Base-by-base conservation (phyloP, 2,797 vertebrate species). In the Smutsia temminckii region DNA sequence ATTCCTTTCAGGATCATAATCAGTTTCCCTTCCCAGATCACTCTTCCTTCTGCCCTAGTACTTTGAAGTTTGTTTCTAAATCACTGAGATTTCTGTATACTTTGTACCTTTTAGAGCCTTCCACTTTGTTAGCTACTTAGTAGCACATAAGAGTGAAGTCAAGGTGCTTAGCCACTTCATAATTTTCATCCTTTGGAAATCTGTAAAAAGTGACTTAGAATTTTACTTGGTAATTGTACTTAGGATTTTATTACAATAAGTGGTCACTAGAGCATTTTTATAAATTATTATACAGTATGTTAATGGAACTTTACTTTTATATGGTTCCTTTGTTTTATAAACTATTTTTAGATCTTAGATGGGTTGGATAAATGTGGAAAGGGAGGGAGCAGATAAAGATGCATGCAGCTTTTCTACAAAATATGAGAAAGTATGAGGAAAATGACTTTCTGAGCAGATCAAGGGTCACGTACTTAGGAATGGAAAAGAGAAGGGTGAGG, bases 201-300 rank as follows among this genome's bases (percentile, higher is more conserved):
- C n/a, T 66, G 0, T 91, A 77, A 91, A 90, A 94, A 77, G 16
- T 42, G 37, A 91, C 96, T 94, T 78, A 57, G 42, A 96, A 83
- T 95, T 92, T 97, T 14, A 69, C 32, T 92, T 96, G 55, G 68
- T 94, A 93, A 85, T 68, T 69, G 9, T 87, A 42, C 20, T 72
- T 96, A 88, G 40, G 61, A 63, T 93, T 51, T 95, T 96, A 89
- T 93, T 91, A 46, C 49, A 91, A 49, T 75, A 95, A 95, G 42
- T 91, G 64, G 29, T 9, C 51, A 83, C 0, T 71, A 89, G 84
- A 87, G 25, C 23, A 32, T 23, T 59, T 95, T 61, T 42, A 68
- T 71, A 87, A 74, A n/a, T 89, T 49, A 12, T 89, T 78, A 46
- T n/a, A 27, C 59, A 55, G 20, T 85, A 16, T 89, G 10, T 71